Base-by-base conservation (phyloP, 2,797 vertebrate genomes). In the Myotis findleyi region DNA sequence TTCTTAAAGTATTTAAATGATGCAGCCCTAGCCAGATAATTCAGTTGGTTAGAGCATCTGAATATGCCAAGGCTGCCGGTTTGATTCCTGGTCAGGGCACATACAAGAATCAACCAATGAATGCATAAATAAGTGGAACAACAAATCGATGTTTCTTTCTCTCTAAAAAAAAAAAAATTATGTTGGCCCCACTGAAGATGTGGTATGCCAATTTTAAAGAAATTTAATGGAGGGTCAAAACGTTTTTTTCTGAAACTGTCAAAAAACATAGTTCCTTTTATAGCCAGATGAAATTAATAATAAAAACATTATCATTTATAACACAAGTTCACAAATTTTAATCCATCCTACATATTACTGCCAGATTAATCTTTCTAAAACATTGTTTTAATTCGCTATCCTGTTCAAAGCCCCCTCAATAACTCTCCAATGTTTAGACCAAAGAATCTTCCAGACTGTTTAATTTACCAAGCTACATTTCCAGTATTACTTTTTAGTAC, bases 221-320 rank as follows among this genome's bases (percentile, higher is more conserved):
- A 93, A 96, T 94, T 85, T 71, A 93, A 51, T 1, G 88, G 10
- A 82, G 16, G 23, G 44, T 81, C 23, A 94, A 94, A 93, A 94
- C 4, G 82, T 51, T 18, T 71, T 66, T 94, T 91, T 57, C 81
- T 83, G 49, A 94, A 94, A 79, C 33, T 77, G n/a, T 55, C 17
- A 90, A 76, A 87, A 93, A 84, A 18, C 59, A 87, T 12, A 93
- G 23, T 91, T 91, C 27, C 14, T 91, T 73, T 66, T 73, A 91
- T 7, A 89, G 33, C 85, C 64, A 91, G 80, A 93, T 38, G 21
- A 66, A 25, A 73, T 36, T 53, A 94, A 57, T 36, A 79, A 82
- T 66, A 68, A 73, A 87, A 91, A 87, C 21, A 14, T 4, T 72
- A 33, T 49, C 33, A 69, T 85, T 92, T 68, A 47, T 13, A 73